These are phyloP conservation scores for Volucella inflata DNA, from an alignment of 2,888 invertebrate species.

Conservation along the genomic window DNA sequence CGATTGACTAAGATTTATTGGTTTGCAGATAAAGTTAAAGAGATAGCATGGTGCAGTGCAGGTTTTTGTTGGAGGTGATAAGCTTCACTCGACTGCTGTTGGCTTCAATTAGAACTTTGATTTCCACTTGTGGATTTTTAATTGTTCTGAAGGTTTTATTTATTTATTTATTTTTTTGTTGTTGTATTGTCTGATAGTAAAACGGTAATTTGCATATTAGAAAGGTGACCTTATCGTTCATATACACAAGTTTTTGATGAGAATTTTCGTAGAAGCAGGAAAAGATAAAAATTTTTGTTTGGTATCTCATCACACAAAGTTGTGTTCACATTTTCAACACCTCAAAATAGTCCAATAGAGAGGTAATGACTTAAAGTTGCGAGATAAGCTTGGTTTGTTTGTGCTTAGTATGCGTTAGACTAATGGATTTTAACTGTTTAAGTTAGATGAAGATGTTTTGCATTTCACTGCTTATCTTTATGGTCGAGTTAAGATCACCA, in stretches of 20 bases:
- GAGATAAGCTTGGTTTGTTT: neutral
- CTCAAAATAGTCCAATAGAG: slow-evolving; percentile 1
- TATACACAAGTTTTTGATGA: slow-evolving; percentile 42
- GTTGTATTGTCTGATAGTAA: slow-evolving; percentile 27
- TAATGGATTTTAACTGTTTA: slow-evolving; percentile 39
- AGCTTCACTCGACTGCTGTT: slow-evolving; percentile 56
- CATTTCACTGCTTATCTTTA: slow-evolving; percentile 40
- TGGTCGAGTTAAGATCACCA: slow-evolving; percentile 29
- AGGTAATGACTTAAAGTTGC: neutral
- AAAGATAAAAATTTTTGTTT: slow-evolving; percentile 8
- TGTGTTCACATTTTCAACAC: neutral
- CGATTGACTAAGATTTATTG: slow-evolving; percentile 74
- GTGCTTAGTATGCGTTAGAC: neutral
- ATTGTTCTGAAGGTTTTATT: slow-evolving; percentile 3
- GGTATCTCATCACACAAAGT: slow-evolving; percentile 13
- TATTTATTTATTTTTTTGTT: neutral
- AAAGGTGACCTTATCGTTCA: slow-evolving; percentile 49
- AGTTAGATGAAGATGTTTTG: slow-evolving; percentile 9
- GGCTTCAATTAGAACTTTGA: slow-evolving; percentile 71
- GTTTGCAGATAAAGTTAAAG: slow-evolving; percentile 60
- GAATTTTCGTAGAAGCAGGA: slow-evolving; percentile 20
- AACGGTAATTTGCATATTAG: slow-evolving; percentile 59
- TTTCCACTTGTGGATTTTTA: slow-evolving; percentile 23
- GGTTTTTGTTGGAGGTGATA: slow-evolving; percentile 62
- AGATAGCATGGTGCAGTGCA: slow-evolving; percentile 58